A percentile compares a stretch with the other conserved stretches of the same genome.
phyloP scores from a whole-genome alignment of 2,888 invertebrate genomes.

The Drosophila picticornis region DNA sequence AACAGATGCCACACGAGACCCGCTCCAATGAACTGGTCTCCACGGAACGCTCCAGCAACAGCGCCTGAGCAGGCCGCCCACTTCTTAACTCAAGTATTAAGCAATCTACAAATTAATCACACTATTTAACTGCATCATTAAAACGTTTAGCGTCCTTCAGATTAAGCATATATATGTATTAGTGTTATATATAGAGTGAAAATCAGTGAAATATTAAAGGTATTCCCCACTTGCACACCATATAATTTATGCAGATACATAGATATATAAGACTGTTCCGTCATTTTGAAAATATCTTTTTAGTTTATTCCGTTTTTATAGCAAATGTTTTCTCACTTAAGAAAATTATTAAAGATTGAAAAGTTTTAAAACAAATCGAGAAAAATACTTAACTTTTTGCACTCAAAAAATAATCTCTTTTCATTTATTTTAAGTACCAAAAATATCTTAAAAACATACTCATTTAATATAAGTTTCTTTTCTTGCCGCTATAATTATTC shows the following conservation, averaged over 20 bases:
- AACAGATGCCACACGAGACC: constrained; percentile 80
- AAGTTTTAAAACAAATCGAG: background rate
- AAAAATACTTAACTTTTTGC: background rate
- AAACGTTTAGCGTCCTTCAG: constrained; percentile 24
- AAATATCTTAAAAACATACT: background rate
- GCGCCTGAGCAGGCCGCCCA: constrained; percentile 46
- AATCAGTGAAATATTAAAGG: background rate
- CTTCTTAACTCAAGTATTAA: constrained; percentile 15
- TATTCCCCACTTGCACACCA: background rate
- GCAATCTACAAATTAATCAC: constrained; percentile 5
- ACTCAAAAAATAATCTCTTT: background rate
- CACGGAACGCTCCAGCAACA: constrained; percentile 69
- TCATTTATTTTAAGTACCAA: background rate
- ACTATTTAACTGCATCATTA: constrained; percentile 13
- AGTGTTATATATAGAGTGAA: background rate
- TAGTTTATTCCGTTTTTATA: background rate
- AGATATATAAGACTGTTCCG: constrained; percentile 28
- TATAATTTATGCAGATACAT: constrained; percentile 5
- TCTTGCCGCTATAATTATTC: constrained; percentile 16
- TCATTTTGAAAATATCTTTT: background rate
- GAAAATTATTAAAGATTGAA: background rate
- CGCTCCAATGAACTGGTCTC: constrained; percentile 38
- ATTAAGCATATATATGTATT: constrained; percentile 3
- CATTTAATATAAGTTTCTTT: background rate
- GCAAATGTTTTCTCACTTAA: background rate